A percentile compares a stretch with the other conserved stretches of the same genome.
phyloP scores from a whole-genome alignment of 2,113 vertebrate genomes.

The Myrmophylax atrothorax region DNA sequence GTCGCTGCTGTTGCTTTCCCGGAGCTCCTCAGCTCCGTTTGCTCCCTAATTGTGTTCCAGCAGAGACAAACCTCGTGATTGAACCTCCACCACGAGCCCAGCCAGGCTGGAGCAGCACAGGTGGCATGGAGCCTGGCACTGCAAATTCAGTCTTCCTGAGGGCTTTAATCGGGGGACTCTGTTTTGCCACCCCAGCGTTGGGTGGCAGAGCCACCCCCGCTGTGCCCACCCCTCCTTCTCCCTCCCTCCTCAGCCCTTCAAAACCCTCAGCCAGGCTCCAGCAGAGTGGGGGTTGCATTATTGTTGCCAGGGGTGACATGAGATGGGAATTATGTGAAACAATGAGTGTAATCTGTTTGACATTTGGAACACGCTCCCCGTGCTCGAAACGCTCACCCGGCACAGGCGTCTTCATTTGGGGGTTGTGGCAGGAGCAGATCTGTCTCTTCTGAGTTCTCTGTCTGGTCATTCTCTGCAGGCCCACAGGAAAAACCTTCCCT shows the following conservation, averaged over 20 bases:
- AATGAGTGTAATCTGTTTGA: constrained; percentile 55
- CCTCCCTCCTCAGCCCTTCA: background rate
- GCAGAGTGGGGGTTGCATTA: constrained; percentile 14
- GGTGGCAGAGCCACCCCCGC: background rate
- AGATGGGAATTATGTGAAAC: constrained; percentile 51
- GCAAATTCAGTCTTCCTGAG: background rate
- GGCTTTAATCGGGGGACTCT: background rate
- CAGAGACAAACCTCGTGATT: background rate
- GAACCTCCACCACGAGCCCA: background rate
- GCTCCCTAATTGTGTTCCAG: background rate
- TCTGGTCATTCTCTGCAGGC: background rate
- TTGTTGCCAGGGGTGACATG: constrained; percentile 62
- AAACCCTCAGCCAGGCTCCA: background rate
- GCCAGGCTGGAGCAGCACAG: background rate
- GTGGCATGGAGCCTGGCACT: background rate
- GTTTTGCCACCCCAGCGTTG: background rate
- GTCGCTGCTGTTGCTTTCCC: background rate
- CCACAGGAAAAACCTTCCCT: background rate
- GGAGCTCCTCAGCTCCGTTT: background rate
- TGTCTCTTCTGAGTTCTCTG: background rate
- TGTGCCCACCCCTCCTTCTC: background rate
- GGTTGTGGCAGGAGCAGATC: background rate
- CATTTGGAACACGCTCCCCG: constrained; percentile 34
- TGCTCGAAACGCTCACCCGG: background rate
- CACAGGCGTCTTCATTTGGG: background rate